phyloP scores from a whole-genome alignment of 2,888 invertebrate species.

The Eupithecia subumbrata region DNA sequence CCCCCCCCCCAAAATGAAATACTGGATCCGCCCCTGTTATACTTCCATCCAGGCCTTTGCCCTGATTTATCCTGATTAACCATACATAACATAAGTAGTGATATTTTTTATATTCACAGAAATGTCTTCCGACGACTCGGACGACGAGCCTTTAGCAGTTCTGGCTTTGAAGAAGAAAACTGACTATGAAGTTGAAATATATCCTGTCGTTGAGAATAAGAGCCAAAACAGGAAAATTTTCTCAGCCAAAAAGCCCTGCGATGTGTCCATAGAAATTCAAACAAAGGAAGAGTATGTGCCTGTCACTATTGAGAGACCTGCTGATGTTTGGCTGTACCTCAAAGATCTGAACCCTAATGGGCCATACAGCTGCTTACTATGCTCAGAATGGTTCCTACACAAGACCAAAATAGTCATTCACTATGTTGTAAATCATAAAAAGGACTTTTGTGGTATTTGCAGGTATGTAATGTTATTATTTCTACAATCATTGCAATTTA shows the following conservation, averaged over 20 bases:
- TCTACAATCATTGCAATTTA: not conserved
- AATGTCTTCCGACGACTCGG: constrained; percentile 70
- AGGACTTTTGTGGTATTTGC: constrained; percentile 81
- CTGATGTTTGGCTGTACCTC: constrained; percentile 79
- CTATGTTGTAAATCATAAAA: constrained; percentile 80
- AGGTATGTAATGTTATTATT: constrained; percentile 53
- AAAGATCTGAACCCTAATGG: constrained; percentile 76
- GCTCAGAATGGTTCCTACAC: constrained; percentile 79
- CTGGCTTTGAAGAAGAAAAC: constrained; percentile 68
- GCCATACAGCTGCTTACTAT: constrained; percentile 77
- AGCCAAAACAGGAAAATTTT: constrained; percentile 54
- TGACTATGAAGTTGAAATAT: constrained; percentile 38
- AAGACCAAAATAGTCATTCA: constrained; percentile 75
- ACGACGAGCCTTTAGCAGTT: constrained; percentile 75
- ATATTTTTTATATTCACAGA: not conserved
- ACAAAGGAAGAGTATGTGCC: constrained; percentile 26
- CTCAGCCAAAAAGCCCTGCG: constrained; percentile 42
- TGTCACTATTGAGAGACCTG: constrained; percentile 65
- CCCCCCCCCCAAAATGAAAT: too few species aligned
- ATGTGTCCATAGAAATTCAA: constrained; percentile 53
- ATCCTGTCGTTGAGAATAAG: constrained; percentile 37
- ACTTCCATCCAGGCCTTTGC: not conserved
- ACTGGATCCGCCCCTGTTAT: too few species aligned
- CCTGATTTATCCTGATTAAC: not conserved
- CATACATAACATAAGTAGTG: not conserved